A percentile compares a stretch with the other conserved stretches of the same genome.
phyloP scores from a whole-genome alignment of 2,113 vertebrate species.

The Charina bottae region DNA sequence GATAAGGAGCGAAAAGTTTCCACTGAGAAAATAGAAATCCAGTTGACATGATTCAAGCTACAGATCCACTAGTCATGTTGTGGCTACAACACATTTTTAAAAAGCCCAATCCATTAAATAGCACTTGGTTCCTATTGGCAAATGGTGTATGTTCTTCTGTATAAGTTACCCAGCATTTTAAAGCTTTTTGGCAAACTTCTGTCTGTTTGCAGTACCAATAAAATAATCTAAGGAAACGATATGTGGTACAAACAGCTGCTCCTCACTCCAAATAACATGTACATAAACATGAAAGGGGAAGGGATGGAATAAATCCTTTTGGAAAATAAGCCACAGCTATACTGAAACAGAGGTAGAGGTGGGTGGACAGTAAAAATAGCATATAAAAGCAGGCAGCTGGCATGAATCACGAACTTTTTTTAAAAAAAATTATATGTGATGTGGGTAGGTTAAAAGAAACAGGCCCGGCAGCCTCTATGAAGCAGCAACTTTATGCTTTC shows the following conservation, averaged over 20 bases:
- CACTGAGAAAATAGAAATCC: no score
- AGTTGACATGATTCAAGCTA: no score
- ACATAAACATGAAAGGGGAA: conserved; percentile 25
- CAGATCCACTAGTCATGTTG: neutral
- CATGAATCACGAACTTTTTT: neutral
- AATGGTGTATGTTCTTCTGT: conserved; percentile 30
- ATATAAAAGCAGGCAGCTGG: neutral
- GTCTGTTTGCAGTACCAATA: conserved; percentile 39
- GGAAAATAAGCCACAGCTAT: conserved; percentile 31
- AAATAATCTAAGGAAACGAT: conserved; percentile 33
- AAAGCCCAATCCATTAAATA: neutral
- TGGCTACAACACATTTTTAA: neutral
- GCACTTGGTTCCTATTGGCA: conserved; percentile 27
- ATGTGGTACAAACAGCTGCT: conserved; percentile 23
- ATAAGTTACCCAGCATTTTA: conserved; percentile 44
- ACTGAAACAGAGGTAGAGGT: neutral
- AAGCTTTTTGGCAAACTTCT: conserved; percentile 39
- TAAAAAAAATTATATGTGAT: neutral
- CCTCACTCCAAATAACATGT: conserved; percentile 40
- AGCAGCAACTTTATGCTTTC: neutral
- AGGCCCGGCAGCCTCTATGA: neutral
- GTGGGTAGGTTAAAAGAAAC: neutral
- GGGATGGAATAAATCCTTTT: conserved; percentile 14
- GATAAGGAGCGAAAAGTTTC: no score
- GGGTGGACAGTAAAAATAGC: conserved; percentile 32